Base-by-base conservation (phyloP, 2,888 invertebrate species). In the Cremastobaeus sp. region DNA sequence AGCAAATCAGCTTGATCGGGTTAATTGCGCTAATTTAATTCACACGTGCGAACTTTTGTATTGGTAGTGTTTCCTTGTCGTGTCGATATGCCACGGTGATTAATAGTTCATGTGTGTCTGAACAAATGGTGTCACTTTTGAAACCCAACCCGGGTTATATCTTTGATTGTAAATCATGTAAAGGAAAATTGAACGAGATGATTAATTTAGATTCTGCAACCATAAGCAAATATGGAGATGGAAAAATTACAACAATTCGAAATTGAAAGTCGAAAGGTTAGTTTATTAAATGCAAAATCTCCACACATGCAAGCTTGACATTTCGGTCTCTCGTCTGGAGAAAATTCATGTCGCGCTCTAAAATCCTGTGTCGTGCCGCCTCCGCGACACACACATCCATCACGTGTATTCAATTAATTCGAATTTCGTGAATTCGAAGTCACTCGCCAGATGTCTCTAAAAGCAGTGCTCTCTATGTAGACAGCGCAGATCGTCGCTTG, bases 1-100 rank as follows among this genome's bases (percentile, higher is more conserved):
- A n/a, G 12, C 43, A 41, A 64, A 64, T 59, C 64, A 50, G 21
- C 1, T n/a, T 37, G 25, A 25, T 30, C 30, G 28, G 14, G 15
- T 48, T 70, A 70, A 70, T 70, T 41, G 48, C 28, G 57, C 35
- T 37, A 70, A 71, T 64, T 65, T 45, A 45, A 59, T 71, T 64
- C 25, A 11, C 50, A 45, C 50, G 57, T 41, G 57, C 11, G 21
- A 55, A 62, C 41, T 64, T 70, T 70, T 28, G 55, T 30, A 47
- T 39, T 34, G 32, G 8, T 17, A 25, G 21, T 41, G 45, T 34
- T 54, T 45, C 32, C 65, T 65, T 45, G 64, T 54, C 55, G 14
- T 21, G 12, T 8, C 47, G 37, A 54, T 50, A 50, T 41, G 32
- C 34, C 21, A 50, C 28, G 41, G 25, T 52, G 35, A 64, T 64